Evolutionary conservation across 2,113 vertebrate genomes (phyloP).

Genomic region (Astur gentilis): DNA sequence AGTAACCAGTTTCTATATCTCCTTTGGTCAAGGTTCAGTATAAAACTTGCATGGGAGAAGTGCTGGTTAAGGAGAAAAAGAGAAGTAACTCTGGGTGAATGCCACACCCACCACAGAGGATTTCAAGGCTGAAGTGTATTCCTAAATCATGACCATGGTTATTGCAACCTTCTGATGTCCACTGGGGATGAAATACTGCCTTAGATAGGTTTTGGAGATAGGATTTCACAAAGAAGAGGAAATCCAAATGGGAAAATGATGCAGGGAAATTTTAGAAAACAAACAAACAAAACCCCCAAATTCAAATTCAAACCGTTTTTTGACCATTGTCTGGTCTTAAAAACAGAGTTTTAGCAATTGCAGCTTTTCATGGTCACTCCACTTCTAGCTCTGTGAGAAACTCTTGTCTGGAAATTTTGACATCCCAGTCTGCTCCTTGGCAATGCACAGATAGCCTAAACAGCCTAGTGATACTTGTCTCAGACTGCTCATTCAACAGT

Average conservation of each 20-base stretch:
- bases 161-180: background rate
- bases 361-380: background rate
- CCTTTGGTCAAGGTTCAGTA: background rate
- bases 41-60: background rate
- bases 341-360: background rate
- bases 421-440: background rate
- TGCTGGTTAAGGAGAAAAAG: background rate
- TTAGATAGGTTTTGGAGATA: background rate
- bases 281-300: accelerated
- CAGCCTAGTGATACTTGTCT: background rate
- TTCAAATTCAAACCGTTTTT: background rate
- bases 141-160: background rate
- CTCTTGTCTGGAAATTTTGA: background rate
- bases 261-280: background rate
- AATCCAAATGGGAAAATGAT: background rate
- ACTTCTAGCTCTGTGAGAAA: background rate
- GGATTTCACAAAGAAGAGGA: background rate
- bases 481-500: background rate
- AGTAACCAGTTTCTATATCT: background rate
- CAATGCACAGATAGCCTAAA: background rate
- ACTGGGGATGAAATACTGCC: background rate
- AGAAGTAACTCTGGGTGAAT: background rate
- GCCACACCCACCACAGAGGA: background rate
- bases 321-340: background rate
- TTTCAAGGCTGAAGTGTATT: background rate